Percentiles rank a stretch among this genome's conserved stretches.
phyloP scores from a whole-genome alignment of 2,113 vertebrate species.

The Corydoras sp. region DNA sequence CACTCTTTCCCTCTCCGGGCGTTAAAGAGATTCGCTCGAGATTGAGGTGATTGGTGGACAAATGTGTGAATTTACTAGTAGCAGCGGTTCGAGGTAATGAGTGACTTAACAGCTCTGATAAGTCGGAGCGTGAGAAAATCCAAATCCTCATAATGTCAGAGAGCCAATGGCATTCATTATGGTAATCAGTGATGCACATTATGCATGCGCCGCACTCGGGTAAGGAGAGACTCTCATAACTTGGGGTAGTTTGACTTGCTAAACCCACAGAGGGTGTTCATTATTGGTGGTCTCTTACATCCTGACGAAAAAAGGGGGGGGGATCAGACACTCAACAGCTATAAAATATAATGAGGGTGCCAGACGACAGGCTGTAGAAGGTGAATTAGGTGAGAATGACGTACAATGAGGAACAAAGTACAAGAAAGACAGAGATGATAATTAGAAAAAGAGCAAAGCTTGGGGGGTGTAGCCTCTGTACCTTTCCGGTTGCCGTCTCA shows the following conservation, averaged over 20 bases:
- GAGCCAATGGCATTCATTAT: not conserved
- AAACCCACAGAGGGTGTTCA: conserved; percentile 46
- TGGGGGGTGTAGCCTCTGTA: conserved; percentile 15
- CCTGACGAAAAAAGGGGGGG: conserved; percentile 43
- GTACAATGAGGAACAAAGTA: not conserved
- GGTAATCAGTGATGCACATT: conserved; percentile 6
- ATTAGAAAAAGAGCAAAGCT: conserved; percentile 15
- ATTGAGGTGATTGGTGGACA: not conserved
- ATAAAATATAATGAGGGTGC: conserved; percentile 7
- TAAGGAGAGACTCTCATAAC: conserved; percentile 3
- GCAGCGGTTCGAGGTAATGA: conserved; percentile 11
- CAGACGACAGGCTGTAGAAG: conserved; percentile 5
- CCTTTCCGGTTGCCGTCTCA: conserved; percentile 36
- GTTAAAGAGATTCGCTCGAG: conserved; percentile 15
- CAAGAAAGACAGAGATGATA: conserved; percentile 10
- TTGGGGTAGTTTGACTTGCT: conserved; percentile 13
- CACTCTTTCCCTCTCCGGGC: not conserved
- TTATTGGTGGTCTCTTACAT: conserved; percentile 55
- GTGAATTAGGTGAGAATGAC: not conserved
- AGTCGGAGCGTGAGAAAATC: conserved; percentile 18
- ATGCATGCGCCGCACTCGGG: conserved; percentile 7
- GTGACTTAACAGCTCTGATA: conserved; percentile 25
- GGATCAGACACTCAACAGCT: not conserved
- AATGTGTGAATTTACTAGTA: conserved; percentile 6
- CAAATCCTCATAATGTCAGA: not conserved